Base-by-base conservation (phyloP, 2,113 vertebrate genomes). In the Geococcyx californianus region DNA sequence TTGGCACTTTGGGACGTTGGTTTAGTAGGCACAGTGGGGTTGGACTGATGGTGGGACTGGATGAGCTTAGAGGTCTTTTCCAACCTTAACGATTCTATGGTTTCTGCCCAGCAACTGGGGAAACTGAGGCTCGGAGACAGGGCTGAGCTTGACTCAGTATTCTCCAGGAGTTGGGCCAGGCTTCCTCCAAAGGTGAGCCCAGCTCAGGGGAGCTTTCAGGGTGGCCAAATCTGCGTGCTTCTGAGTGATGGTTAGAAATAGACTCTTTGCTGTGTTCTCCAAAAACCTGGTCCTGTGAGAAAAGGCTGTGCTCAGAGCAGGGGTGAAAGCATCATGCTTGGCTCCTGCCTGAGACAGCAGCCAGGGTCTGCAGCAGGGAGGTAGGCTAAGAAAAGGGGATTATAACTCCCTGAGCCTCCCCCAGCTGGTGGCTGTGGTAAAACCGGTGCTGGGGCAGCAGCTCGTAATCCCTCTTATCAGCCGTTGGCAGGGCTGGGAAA, bases 401-500 rank as follows among this genome's bases (percentile, higher is more conserved):
- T 92, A 56, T 5, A 64, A 47, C 23, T 87, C 51, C 36, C 51
- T 36, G 40, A 84, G 51, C 89, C 64, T 81, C 55, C 36, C 17
- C 51, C 29, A 42, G 82, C 82, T 66, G 40, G 69, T 56, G 76
- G 89, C 74, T 0, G 0, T 18, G 31, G 59, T 38, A 54, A 66
- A 79, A 52, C 59, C 1, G 5, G 11, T 2, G 17, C 42, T 49
- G 45, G 55, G 59, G 42, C 5, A 1, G 68, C 73, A 84, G 59
- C 55, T 77, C 7, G 21, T 90, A 87, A 92, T 92, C 82, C 82
- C 13, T 84, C 29, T 74, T 28, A 60, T 58, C 77, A 77, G 58
- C 85, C 28, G 26, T 11, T 59, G 85, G 82, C 69, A 90, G 78
- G 80, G 78, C 55, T 62, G 85, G 69, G 82, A 62, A 81, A 82